Evolutionary conservation across 2,888 invertebrate species (phyloP).

Genomic region (Cryptophagus acutangulus): DNA sequence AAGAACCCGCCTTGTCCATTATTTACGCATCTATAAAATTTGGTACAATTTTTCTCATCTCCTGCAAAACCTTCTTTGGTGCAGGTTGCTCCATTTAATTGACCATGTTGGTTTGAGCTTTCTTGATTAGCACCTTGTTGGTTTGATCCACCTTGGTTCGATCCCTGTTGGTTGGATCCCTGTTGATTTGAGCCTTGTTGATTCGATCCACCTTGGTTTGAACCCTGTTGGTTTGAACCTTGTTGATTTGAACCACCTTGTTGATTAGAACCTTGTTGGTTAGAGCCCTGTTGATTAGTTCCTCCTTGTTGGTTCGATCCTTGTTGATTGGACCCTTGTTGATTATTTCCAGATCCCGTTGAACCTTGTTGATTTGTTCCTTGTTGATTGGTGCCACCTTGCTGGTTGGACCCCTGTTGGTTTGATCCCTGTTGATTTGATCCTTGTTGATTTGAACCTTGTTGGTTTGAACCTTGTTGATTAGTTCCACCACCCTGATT

Average conservation of each 20-base stretch:
- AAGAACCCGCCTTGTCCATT: constrained; percentile 56
- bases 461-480: constrained; percentile 20
- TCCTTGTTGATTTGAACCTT: constrained; percentile 9
- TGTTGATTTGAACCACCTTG: constrained; percentile 15
- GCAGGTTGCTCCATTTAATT: constrained; percentile 43
- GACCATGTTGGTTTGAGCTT: constrained; percentile 25
- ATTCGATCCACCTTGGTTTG: constrained; percentile 13
- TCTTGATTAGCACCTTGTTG: constrained; percentile 12
- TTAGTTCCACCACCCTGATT: constrained; percentile 11
- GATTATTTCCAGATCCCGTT: constrained; percentile 10
- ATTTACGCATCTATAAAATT: constrained; percentile 71
- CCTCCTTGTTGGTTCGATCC: constrained; percentile 10
- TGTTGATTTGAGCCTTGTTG: constrained; percentile 13
- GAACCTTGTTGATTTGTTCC: constrained; percentile 17
- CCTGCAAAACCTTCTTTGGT: constrained; percentile 64
- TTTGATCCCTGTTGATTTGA: constrained; percentile 20
- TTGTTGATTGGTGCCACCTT: constrained; percentile 14
- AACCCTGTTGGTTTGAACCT: constrained; percentile 16
- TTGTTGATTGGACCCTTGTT: constrained; percentile 16
- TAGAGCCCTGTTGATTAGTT: constrained; percentile 15
- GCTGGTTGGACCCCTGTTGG: constrained; percentile 11
- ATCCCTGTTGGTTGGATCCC: constrained; percentile 4
- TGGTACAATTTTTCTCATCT: constrained; percentile 64
- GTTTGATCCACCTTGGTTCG: constrained; percentile 12
- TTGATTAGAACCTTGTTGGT: constrained; percentile 16